Evolutionary conservation across 1,140 invertebrate genomes (phyloP).

Genomic region (Zophobas atratus): DNA sequence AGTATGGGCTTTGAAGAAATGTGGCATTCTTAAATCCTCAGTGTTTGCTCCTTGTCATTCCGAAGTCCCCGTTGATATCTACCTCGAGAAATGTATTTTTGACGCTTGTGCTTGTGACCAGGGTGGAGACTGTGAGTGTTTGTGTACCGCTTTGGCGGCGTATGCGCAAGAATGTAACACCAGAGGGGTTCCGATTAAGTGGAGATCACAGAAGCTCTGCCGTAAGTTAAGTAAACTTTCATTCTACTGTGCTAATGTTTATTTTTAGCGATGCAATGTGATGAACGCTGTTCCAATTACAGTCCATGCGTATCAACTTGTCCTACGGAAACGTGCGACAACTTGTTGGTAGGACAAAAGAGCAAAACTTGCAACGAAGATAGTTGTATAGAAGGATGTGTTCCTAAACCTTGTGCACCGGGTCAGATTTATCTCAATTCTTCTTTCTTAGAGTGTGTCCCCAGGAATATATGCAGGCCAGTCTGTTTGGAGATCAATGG

Average conservation of each 20-base stretch:
- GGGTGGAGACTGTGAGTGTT: conserved; percentile 91
- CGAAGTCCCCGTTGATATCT: conserved; percentile 82
- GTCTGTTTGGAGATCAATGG: conserved; percentile 80
- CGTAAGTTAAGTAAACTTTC: conserved; percentile 73
- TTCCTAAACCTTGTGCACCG: conserved; percentile 79
- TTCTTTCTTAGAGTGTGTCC: conserved; percentile 80
- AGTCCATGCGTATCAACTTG: conserved; percentile 87
- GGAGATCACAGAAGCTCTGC: conserved; percentile 86
- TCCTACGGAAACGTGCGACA: conserved; percentile 87
- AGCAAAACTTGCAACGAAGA: conserved; percentile 79
- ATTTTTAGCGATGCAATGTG: conserved; percentile 86
- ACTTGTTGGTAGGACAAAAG: conserved; percentile 73
- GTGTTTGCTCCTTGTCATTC: conserved; percentile 85
- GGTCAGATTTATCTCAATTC: conserved; percentile 81
- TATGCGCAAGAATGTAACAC: conserved; percentile 88
- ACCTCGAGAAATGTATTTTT: conserved; percentile 80
- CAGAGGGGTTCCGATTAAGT: conserved; percentile 81
- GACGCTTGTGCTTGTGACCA: conserved; percentile 91
- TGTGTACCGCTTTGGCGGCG: conserved; percentile 89
- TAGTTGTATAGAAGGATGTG: conserved; percentile 85
- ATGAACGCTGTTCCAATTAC: conserved; percentile 83
- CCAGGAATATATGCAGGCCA: conserved; percentile 78
- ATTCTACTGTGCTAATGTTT: not conserved
- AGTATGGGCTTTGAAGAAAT: conserved; percentile 83
- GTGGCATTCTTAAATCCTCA: conserved; percentile 80